These are phyloP conservation scores for Mesembrinibis cayennensis DNA, from an alignment of 2,113 vertebrate genomes.

Conservation along the genomic window DNA sequence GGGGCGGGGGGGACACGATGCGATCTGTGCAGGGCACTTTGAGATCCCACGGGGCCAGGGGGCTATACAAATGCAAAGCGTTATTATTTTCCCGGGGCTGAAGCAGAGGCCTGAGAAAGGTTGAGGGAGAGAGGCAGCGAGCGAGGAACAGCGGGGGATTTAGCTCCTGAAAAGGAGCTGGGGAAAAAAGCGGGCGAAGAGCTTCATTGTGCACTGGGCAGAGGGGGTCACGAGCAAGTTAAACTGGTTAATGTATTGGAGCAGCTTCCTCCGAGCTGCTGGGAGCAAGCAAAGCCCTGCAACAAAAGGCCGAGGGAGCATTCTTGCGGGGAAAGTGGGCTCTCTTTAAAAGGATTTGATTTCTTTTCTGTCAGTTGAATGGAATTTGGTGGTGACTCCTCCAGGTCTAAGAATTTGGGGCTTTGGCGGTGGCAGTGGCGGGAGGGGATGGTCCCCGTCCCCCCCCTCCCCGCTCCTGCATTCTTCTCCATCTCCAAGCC, in stretches of 20 bases:
- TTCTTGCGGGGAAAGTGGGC: constrained; percentile 70
- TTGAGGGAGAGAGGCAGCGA: constrained; percentile 46
- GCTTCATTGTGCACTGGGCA: constrained; percentile 55
- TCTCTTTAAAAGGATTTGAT: constrained; percentile 74
- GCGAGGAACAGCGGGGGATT: constrained; percentile 59
- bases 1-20: neutral
- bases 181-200: constrained; percentile 30
- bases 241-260: constrained; percentile 75
- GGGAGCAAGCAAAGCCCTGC: constrained; percentile 59
- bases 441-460: constrained; percentile 6
- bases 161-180: constrained; percentile 51
- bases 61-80: constrained; percentile 59
- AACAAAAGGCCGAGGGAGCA: constrained; percentile 64
- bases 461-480: neutral
- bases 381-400: constrained; percentile 79
- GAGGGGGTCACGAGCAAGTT: constrained; percentile 69
- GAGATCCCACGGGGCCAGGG: constrained; percentile 25
- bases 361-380: constrained; percentile 79
- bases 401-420: constrained; percentile 66
- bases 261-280: constrained; percentile 54
- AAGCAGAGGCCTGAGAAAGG: constrained; percentile 65
- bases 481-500: constrained; percentile 40
- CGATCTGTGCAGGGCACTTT: neutral
- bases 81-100: constrained; percentile 39
- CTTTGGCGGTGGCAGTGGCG: constrained; percentile 18